phyloP scores from a whole-genome alignment of 2,888 invertebrate genomes.

The Trachelus troglodyta region DNA sequence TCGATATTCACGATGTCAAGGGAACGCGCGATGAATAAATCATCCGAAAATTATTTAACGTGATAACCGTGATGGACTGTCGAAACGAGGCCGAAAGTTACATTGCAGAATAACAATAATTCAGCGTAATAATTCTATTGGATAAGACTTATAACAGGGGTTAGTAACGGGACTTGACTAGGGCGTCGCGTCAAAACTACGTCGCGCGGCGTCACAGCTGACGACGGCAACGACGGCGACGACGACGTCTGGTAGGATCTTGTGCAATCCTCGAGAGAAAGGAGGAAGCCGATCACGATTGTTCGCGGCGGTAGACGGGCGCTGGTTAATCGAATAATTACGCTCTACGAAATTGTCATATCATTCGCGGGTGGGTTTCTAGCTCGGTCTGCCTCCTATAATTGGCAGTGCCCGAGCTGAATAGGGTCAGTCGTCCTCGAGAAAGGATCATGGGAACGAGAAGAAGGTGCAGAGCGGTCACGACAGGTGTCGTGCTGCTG shows the following conservation, averaged over 20 bases:
- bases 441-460: conserved; percentile 38
- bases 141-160: background rate
- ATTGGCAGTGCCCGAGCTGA: conserved; percentile 40
- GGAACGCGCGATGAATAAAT: background rate
- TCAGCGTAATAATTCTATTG: background rate
- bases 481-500: background rate
- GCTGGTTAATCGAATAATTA: conserved; percentile 25
- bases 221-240: background rate
- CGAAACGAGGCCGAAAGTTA: background rate
- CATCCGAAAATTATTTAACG: background rate
- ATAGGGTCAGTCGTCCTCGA: conserved; percentile 43
- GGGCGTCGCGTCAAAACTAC: background rate
- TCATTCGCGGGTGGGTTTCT: conserved; percentile 51
- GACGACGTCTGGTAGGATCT: conserved; percentile 28
- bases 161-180: background rate
- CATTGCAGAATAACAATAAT: background rate
- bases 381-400: conserved; percentile 49
- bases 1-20: background rate
- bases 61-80: background rate
- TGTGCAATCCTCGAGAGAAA: conserved; percentile 57
- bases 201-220: background rate
- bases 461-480: background rate
- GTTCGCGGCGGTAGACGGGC: conserved; percentile 26
- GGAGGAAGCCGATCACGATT: conserved; percentile 54
- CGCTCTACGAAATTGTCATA: conserved; percentile 53